A percentile compares a stretch with the other conserved stretches of the same genome.
Conservation (phyloP, 2,113 vertebrate genomes). For the Microcebus lehilahytsara region DNA sequence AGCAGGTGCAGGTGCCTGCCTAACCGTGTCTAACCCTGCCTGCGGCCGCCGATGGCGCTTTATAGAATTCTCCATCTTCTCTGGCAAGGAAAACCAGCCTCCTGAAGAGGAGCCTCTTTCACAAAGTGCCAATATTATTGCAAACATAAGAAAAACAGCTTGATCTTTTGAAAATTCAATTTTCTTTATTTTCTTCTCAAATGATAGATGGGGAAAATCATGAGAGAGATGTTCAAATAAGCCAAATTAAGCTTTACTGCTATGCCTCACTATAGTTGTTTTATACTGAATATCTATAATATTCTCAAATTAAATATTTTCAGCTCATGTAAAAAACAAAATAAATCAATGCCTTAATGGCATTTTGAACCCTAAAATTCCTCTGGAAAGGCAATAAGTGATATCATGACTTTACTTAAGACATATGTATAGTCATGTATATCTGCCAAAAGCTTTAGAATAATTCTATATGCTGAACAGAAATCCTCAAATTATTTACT, state of each 20-base stretch:
- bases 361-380: background rate
- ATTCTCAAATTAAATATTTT: background rate
- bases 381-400: background rate
- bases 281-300: background rate
- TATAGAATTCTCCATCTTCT: background rate
- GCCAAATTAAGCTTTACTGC: background rate
- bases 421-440: background rate
- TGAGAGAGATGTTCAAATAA: background rate
- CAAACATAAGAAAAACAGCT: background rate
- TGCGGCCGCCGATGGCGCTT: fast-evolving
- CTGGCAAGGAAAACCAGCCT: background rate
- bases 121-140: background rate
- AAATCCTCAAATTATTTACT: constrained; percentile 22
- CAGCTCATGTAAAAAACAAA: background rate
- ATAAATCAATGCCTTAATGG: background rate
- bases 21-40: fast-evolving
- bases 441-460: background rate
- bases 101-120: background rate
- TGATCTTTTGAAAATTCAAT: background rate
- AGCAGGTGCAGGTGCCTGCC: fast-evolving
- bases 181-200: constrained; percentile 7
- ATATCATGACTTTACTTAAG: constrained; percentile 14
- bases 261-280: background rate
- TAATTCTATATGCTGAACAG: background rate
- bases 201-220: background rate